phyloP scores from a whole-genome alignment of 1,140 invertebrate species.

The Hylaeus volcanicus region DNA sequence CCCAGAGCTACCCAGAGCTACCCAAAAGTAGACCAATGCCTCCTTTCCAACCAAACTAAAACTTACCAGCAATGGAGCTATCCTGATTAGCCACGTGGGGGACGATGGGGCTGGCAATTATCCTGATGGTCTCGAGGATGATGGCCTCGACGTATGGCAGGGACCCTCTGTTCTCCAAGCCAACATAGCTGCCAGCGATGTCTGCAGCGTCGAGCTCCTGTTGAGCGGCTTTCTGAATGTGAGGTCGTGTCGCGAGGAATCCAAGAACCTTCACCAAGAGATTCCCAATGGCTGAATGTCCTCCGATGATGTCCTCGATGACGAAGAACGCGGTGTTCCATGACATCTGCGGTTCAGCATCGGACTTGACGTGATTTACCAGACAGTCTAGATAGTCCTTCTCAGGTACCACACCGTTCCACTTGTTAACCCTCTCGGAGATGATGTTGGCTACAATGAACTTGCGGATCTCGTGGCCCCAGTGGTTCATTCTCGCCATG shows the following conservation, averaged over 20 bases:
- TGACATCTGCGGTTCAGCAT: constrained; percentile 82
- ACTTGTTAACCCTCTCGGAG: constrained; percentile 81
- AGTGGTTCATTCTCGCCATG: constrained; percentile 85
- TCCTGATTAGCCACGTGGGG: constrained; percentile 92
- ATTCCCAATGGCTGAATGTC: constrained; percentile 93
- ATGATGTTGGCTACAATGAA: constrained; percentile 89
- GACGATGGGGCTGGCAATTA: constrained; percentile 93
- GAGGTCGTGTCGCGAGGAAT: constrained; percentile 84
- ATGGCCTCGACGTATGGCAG: constrained; percentile 93
- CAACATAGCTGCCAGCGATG: constrained; percentile 80
- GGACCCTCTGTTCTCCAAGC: constrained; percentile 84
- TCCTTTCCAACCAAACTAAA: neutral
- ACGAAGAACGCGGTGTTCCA: constrained; percentile 89
- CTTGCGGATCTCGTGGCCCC: constrained; percentile 86
- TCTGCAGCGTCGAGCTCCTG: constrained; percentile 85
- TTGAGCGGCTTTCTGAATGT: constrained; percentile 85
- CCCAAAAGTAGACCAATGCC: too few species aligned
- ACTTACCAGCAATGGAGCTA: constrained; percentile 84
- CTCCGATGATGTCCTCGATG: constrained; percentile 92
- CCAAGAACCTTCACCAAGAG: constrained; percentile 88
- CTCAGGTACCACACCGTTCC: constrained; percentile 79
- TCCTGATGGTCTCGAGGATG: constrained; percentile 88
- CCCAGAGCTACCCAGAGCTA: too few species aligned
- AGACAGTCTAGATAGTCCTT: constrained; percentile 88
- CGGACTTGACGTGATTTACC: constrained; percentile 84